Evolutionary conservation across 35 echinoderm and acorn worm species (phyloP).

Genomic region (Anneissia japonica): DNA sequence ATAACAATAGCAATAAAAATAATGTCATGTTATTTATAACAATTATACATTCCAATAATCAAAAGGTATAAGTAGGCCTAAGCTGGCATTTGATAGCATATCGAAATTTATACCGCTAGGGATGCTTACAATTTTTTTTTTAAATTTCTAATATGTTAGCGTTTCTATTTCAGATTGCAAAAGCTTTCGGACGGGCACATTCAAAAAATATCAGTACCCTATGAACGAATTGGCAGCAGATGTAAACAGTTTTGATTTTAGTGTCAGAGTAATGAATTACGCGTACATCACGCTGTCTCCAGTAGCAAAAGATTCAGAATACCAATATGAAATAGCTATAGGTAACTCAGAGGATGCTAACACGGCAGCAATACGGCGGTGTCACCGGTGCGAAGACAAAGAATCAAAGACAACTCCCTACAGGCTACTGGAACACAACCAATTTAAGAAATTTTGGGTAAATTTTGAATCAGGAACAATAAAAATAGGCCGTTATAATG

Average conservation of each 20-base stretch:
- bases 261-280: not conserved
- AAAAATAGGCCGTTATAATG: not conserved
- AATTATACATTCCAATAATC: too few relatives aligned
- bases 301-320: not conserved
- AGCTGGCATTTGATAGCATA: too few relatives aligned
- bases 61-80: too few relatives aligned
- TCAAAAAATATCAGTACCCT: not conserved
- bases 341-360: not conserved
- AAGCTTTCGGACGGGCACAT: not conserved
- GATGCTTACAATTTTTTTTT: too few relatives aligned
- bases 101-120: too few relatives aligned
- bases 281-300: not conserved
- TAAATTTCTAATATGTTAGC: too few relatives aligned
- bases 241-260: not conserved
- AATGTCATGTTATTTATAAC: too few relatives aligned
- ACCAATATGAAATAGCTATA: not conserved
- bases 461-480: not conserved
- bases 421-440: not conserved
- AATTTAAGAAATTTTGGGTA: not conserved
- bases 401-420: not conserved
- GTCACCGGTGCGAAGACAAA: not conserved
- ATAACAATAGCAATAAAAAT: too few relatives aligned
- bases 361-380: not conserved
- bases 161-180: not conserved
- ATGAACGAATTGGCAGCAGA: not conserved